Conservation (phyloP, 2,113 vertebrate species). For the Dipodomys ordii region DNA sequence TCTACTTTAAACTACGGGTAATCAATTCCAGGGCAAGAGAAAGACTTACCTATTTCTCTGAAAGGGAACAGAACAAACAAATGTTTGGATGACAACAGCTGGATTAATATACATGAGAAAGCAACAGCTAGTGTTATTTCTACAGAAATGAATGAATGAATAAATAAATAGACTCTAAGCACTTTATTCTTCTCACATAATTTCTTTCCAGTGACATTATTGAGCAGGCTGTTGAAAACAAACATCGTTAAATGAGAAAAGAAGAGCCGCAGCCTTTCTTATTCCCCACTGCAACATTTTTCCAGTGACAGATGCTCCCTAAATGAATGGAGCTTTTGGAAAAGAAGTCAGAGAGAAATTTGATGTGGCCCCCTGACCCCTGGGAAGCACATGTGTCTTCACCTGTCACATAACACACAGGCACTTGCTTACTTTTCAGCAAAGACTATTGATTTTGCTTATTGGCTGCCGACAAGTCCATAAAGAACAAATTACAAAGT, state of each 20-base stretch:
- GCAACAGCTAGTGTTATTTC: constrained; percentile 86
- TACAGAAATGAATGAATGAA: constrained; percentile 89
- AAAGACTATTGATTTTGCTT: constrained; percentile 94
- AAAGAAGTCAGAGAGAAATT: constrained; percentile 92
- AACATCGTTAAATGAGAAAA: constrained; percentile 91
- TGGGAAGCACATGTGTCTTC: constrained; percentile 92
- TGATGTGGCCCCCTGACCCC: constrained; percentile 91
- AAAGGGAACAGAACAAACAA: constrained; percentile 81
- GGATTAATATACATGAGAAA: constrained; percentile 89
- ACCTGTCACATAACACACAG: constrained; percentile 91
- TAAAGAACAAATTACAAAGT: constrained; percentile 96
- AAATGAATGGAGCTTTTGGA: constrained; percentile 91
- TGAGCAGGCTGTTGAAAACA: constrained; percentile 92
- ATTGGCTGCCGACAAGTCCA: constrained; percentile 94
- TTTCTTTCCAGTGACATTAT: constrained; percentile 90
- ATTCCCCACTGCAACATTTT: constrained; percentile 89
- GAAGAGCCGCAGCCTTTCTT: constrained; percentile 85
- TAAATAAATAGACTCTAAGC: constrained; percentile 88
- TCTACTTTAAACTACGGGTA: constrained; percentile 75
- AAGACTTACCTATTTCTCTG: constrained; percentile 67
- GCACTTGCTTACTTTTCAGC: constrained; percentile 92
- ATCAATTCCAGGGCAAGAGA: constrained; percentile 68
- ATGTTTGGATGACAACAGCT: constrained; percentile 80
- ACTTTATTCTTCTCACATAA: constrained; percentile 92
- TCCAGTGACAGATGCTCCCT: constrained; percentile 90